Evolutionary conservation across 2,113 vertebrate genomes (phyloP).

Genomic region (Thalassoma bifasciatum): DNA sequence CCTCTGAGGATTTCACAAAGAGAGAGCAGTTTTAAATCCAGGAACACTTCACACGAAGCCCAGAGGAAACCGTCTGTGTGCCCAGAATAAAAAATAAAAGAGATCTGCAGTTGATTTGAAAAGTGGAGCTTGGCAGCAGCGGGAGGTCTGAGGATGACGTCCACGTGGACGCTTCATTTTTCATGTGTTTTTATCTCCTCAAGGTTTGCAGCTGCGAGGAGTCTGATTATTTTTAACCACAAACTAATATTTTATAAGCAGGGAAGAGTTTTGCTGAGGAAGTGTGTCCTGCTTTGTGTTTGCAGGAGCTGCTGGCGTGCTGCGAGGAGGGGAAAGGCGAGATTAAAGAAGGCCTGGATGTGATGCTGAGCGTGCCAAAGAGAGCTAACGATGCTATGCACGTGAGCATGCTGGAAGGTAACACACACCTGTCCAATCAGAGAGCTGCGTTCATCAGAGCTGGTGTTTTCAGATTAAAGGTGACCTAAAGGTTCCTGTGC

Average conservation of each 20-base stretch:
- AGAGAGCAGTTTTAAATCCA: slow-evolving; percentile 4
- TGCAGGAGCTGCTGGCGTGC: slow-evolving; percentile 95
- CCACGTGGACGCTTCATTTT: neutral
- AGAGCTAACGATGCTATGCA: slow-evolving; percentile 99
- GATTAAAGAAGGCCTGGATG: slow-evolving; percentile 98
- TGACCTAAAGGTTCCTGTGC: neutral
- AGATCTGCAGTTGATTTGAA: neutral
- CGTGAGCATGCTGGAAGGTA: slow-evolving; percentile 99
- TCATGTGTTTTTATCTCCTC: neutral
- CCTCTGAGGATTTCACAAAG: neutral
- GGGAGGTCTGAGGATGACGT: neutral
- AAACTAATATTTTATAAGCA: too few species aligned
- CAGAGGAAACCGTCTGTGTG: neutral
- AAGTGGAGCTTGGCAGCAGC: neutral
- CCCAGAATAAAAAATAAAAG: slow-evolving; percentile 7
- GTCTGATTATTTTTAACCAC: neutral
- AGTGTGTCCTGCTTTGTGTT: slow-evolving; percentile 29
- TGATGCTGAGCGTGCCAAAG: slow-evolving; percentile 99
- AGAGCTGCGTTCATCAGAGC: too few species aligned
- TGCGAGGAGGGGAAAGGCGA: slow-evolving; percentile 99
- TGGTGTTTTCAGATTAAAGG: too few species aligned
- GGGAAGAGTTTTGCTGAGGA: too few species aligned
- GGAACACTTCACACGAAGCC: slow-evolving; percentile 1
- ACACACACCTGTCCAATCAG: neutral
- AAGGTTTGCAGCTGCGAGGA: neutral